phyloP scores from a whole-genome alignment of 2,113 vertebrate genomes.

The Beaufortia kweichowensis region DNA sequence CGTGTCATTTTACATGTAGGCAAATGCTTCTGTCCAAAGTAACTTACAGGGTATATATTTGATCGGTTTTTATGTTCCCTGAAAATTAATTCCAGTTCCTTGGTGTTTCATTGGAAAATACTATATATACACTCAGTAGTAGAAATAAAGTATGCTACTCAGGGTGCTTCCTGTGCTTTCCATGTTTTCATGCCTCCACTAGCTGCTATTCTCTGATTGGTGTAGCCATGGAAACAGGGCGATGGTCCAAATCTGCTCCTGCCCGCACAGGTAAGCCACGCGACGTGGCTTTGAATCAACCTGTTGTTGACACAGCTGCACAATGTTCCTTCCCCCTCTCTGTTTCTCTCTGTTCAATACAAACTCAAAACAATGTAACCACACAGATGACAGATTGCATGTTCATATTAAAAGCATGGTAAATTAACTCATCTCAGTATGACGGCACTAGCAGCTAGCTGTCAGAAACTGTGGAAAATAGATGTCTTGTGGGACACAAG shows the following conservation, averaged over 20 bases:
- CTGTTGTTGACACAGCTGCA: conserved; percentile 48
- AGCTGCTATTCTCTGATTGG: background rate
- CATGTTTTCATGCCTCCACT: background rate
- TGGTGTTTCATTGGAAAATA: background rate
- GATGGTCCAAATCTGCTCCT: conserved; percentile 11
- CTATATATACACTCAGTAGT: background rate
- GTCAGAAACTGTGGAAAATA: background rate
- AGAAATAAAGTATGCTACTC: background rate
- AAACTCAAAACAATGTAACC: conserved; percentile 17
- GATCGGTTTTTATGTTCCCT: no score
- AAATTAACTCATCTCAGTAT: background rate
- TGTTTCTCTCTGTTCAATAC: background rate
- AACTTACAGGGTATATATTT: no score
- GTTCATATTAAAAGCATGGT: background rate
- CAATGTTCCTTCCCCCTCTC: conserved; percentile 45
- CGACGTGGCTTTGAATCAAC: conserved; percentile 25
- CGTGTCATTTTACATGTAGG: background rate
- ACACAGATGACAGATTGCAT: background rate
- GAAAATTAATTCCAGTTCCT: background rate
- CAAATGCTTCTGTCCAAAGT: no score
- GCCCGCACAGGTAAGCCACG: conserved; percentile 44
- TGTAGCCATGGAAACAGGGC: conserved; percentile 35
- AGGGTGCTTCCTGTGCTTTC: conserved; percentile 5
- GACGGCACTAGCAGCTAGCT: background rate
- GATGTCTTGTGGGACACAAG: background rate